Evolutionary conservation across 2,797 vertebrate species (phyloP).

Genomic region (Todus mexicanus): DNA sequence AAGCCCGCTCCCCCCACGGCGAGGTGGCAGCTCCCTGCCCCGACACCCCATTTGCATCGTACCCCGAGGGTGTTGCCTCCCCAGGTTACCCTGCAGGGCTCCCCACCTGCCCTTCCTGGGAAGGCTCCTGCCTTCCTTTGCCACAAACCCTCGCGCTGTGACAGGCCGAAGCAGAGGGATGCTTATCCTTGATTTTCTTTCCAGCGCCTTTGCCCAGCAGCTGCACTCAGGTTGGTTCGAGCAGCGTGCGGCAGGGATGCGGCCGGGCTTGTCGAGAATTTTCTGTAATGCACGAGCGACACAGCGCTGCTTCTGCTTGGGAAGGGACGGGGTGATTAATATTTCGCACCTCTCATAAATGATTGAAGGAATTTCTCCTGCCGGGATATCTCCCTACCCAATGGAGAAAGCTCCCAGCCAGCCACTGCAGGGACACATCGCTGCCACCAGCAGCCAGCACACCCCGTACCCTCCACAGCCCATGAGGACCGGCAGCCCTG

Average conservation of each 20-base stretch:
- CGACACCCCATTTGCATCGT: background rate
- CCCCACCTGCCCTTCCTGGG: background rate
- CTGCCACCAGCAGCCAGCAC: background rate
- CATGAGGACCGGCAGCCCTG: accelerated
- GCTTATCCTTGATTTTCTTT: background rate
- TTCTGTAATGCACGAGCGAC: accelerated
- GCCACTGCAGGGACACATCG: too few species aligned
- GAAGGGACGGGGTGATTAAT: background rate
- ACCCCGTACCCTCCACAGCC: accelerated
- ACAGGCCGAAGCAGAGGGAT: background rate
- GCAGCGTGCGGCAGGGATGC: background rate
- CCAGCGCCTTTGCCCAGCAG: background rate
- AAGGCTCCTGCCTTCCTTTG: background rate
- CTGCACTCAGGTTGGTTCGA: background rate
- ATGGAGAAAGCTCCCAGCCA: background rate
- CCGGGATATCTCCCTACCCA: accelerated
- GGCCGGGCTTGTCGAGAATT: background rate
- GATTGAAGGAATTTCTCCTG: background rate
- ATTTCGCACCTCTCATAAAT: background rate
- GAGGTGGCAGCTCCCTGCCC: background rate
- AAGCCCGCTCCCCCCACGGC: background rate
- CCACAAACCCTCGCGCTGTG: background rate
- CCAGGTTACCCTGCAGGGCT: background rate
- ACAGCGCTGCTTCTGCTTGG: background rate
- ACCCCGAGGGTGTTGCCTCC: background rate